These are phyloP conservation scores for Aurelia aurita DNA, from an alignment of 30 jellyfish, hydroid and myxozoan genomes.

Conservation along the genomic window DNA sequence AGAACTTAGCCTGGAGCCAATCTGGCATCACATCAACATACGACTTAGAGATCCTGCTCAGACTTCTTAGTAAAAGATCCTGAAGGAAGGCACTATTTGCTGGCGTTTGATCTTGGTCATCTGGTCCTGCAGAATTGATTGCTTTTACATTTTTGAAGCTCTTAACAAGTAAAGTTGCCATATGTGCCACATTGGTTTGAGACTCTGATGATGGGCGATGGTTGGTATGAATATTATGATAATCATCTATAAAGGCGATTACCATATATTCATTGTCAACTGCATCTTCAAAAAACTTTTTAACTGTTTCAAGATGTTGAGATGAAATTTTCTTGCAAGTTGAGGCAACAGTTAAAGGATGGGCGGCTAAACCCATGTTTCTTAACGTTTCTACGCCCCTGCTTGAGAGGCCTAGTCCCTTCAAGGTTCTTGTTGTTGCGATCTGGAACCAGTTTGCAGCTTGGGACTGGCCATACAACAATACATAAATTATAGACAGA, in stretches of 20 bases:
- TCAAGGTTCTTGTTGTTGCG: too few relatives aligned
- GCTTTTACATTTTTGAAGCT: slow-evolving; percentile 1
- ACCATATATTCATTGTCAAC: neutral
- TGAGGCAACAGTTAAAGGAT: too few relatives aligned
- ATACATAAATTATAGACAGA: too few relatives aligned
- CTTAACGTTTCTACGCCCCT: too few relatives aligned
- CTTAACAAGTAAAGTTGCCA: slow-evolving; percentile 21
- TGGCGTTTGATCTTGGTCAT: slow-evolving; percentile 5
- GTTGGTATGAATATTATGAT: neutral
- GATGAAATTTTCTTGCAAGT: neutral
- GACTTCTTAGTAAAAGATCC: neutral
- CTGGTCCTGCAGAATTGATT: neutral
- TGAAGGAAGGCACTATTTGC: neutral
- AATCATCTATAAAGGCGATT: neutral
- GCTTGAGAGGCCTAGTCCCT: too few relatives aligned
- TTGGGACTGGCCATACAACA: too few relatives aligned
- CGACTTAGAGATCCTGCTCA: neutral
- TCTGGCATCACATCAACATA: slow-evolving; percentile 28
- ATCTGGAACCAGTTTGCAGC: too few relatives aligned
- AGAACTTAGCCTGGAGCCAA: slow-evolving; percentile 17
- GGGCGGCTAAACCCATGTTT: too few relatives aligned
- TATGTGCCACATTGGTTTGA: neutral
- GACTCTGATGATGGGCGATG: slow-evolving; percentile 4
- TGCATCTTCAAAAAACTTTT: neutral
- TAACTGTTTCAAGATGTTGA: neutral